Percentiles rank a stretch among this genome's conserved stretches.
These are phyloP conservation scores for Radopholus similis DNA, from an alignment of 1,140 invertebrate species.

Conservation along the genomic window DNA sequence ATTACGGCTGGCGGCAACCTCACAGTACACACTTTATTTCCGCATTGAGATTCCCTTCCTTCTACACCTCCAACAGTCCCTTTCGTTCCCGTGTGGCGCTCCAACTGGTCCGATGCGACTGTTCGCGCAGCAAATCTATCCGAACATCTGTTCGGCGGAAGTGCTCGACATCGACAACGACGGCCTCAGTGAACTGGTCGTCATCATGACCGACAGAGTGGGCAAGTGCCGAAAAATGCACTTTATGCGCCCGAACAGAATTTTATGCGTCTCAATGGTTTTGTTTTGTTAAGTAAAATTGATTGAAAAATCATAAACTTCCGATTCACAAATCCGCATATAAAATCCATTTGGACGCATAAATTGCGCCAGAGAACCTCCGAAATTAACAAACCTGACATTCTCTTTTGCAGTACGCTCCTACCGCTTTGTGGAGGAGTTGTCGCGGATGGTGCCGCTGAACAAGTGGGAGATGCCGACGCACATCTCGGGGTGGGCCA, in stretches of 20 bases:
- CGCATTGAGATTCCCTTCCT: too few relatives aligned
- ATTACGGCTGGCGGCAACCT: constrained; percentile 34
- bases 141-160: constrained; percentile 47
- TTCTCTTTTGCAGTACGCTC: constrained; percentile 46
- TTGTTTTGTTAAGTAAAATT: too few relatives aligned
- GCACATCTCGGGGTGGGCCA: constrained; percentile 46
- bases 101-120: constrained; percentile 6
- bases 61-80: constrained; percentile 18
- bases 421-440: constrained; percentile 34
- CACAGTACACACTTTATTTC: not conserved
- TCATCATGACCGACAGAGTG: constrained; percentile 54
- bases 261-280: not conserved
- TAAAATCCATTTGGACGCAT: not conserved
- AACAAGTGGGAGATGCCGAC: constrained; percentile 54
- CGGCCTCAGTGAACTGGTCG: constrained; percentile 41
- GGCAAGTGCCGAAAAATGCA: too few relatives aligned
- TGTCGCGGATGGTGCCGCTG: constrained; percentile 28
- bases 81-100: constrained; percentile 30
- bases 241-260: too few relatives aligned
- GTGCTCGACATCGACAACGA: constrained; percentile 52
- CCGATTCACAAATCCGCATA: too few relatives aligned
- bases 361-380: not conserved
- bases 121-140: constrained; percentile 43
- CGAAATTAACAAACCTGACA: too few relatives aligned
- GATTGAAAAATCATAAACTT: too few relatives aligned